Conservation (phyloP, 1,140 invertebrate genomes). For the Papilio aristodemus region DNA sequence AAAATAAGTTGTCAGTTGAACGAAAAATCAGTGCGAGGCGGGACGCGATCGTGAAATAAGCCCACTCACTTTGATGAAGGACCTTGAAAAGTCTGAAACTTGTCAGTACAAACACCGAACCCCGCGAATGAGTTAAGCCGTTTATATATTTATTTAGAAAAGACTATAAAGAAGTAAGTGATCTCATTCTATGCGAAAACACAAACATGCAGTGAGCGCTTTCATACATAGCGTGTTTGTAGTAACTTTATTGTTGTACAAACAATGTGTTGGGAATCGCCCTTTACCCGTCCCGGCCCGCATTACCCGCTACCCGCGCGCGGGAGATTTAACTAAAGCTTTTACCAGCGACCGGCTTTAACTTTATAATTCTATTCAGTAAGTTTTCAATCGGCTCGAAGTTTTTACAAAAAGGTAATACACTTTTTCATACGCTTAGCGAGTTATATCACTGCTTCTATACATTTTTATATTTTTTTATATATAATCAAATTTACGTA, state of each 20-base stretch:
- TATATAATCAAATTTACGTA: too few relatives aligned
- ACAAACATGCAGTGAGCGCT: neutral
- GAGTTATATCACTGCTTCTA: too few relatives aligned
- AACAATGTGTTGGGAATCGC: neutral
- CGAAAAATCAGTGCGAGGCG: too few relatives aligned
- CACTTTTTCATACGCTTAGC: neutral
- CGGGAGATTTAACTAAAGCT: neutral
- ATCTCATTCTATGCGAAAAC: neutral
- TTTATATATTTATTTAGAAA: too few relatives aligned
- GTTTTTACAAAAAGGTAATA: neutral
- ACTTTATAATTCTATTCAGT: conserved; percentile 8
- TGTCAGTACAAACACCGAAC: too few relatives aligned
- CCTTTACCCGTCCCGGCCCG: neutral
- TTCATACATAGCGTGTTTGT: too few relatives aligned
- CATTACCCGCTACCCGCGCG: neutral
- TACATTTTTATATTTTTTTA: too few relatives aligned
- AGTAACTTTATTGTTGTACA: neutral
- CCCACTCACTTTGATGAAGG: too few relatives aligned
- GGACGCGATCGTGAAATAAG: too few relatives aligned
- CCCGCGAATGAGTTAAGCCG: too few relatives aligned
- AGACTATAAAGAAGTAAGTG: neutral
- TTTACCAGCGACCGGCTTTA: neutral
- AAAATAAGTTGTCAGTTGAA: too few relatives aligned
- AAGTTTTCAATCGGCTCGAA: neutral
- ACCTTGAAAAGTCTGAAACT: too few relatives aligned